Evolutionary conservation across 30 jellyfish, hydroid and myxozoan species (phyloP).

Genomic region (Cassiopea andromeda): DNA sequence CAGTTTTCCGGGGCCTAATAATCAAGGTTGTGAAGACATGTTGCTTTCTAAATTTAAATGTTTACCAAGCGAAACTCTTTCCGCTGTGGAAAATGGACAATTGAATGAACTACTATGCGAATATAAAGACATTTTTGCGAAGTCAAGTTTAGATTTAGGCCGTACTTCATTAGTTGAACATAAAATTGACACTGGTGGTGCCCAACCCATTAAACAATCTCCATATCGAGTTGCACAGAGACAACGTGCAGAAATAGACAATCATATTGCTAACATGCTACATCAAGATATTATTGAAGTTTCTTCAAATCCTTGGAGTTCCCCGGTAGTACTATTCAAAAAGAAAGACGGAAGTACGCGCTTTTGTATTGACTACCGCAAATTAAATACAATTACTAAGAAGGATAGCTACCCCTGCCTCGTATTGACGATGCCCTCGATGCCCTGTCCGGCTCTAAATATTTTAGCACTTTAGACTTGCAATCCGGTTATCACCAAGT

Average conservation of each 20-base stretch:
- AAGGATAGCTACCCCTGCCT: conserved; percentile 58
- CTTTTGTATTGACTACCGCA: conserved; percentile 47
- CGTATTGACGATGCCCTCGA: conserved; percentile 44
- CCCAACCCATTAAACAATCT: conserved; percentile 16
- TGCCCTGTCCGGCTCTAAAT: conserved; percentile 20
- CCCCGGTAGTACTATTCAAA: conserved; percentile 59
- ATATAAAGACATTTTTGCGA: conserved; percentile 25
- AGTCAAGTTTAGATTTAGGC: conserved; percentile 32
- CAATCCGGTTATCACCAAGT: conserved; percentile 66
- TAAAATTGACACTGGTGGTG: conserved; percentile 44
- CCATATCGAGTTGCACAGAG: not conserved
- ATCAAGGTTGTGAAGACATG: not conserved
- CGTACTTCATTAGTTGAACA: conserved; percentile 46
- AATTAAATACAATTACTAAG: conserved; percentile 40
- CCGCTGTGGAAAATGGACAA: not conserved
- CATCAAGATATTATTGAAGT: conserved; percentile 12
- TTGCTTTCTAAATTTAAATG: not conserved
- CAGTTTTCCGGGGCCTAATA: not conserved
- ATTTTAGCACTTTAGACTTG: conserved; percentile 44
- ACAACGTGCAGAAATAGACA: not conserved
- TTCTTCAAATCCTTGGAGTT: conserved; percentile 43
- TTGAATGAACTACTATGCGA: not conserved
- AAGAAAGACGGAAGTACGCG: conserved; percentile 63
- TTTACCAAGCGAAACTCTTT: conserved; percentile 3
- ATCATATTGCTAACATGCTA: conserved; percentile 19